phyloP scores from a whole-genome alignment of 2,888 invertebrate species.

The Tuberolachnus salignus region DNA sequence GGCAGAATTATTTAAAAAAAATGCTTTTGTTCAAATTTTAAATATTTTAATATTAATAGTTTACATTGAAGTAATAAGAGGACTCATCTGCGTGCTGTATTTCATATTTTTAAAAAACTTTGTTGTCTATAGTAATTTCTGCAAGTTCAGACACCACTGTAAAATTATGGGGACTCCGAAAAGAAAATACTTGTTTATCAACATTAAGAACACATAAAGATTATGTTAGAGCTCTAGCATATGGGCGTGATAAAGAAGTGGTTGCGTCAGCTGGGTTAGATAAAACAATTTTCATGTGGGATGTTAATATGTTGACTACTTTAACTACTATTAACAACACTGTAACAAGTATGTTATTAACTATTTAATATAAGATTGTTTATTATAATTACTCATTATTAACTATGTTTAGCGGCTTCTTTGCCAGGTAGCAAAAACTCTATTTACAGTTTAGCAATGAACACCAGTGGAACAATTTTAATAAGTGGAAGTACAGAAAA shows the following conservation, averaged over 20 bases:
- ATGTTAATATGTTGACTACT: constrained; percentile 96
- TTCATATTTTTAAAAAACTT: no score
- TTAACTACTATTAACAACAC: constrained; percentile 98
- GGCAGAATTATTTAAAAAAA: no score
- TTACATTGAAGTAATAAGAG: no score
- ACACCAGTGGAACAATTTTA: constrained; percentile 91
- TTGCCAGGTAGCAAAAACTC: constrained; percentile 96
- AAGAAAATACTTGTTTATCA: constrained; percentile 96
- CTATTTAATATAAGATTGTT: neutral
- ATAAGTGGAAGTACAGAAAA: constrained; percentile 97
- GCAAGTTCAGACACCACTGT: constrained; percentile 99
- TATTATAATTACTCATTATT: constrained; percentile 8
- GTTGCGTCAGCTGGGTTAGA: constrained; percentile 97
- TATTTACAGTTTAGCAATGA: constrained; percentile 98
- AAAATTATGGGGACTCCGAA: constrained; percentile 99
- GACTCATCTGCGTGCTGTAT: no score
- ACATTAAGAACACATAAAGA: constrained; percentile 97
- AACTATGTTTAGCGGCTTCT: constrained; percentile 76
- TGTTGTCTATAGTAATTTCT: constrained; percentile 89
- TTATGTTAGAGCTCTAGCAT: constrained; percentile 96
- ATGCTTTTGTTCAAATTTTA: no score
- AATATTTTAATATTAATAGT: no score
- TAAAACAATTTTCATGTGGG: constrained; percentile 96
- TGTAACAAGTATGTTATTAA: constrained; percentile 79
- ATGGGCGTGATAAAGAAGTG: constrained; percentile 94